These are phyloP conservation scores for Calephelis perditalis DNA, from an alignment of 2,888 invertebrate genomes.

Conservation along the genomic window DNA sequence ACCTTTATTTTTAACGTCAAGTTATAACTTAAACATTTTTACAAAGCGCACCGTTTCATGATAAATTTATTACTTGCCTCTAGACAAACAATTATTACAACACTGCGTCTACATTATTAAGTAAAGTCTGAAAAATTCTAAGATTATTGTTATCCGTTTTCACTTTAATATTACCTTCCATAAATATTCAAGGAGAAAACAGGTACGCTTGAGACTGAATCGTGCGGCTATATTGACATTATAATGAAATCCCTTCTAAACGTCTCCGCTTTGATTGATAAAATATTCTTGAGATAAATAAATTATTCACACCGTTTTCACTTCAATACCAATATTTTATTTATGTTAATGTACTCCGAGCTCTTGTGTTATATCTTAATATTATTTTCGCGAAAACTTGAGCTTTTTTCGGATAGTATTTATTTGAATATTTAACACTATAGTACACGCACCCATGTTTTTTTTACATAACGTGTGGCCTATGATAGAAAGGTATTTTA, in stretches of 20 bases:
- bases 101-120: not conserved
- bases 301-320: constrained; percentile 35
- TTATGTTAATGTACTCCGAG: constrained; percentile 12
- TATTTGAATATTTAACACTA: no score
- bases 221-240: constrained; percentile 47
- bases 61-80: constrained; percentile 6
- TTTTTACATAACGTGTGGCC: no score
- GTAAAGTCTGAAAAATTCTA: constrained; percentile 33
- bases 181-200: constrained; percentile 58
- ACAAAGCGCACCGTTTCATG: not conserved
- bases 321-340: constrained; percentile 38
- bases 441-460: no score
- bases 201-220: constrained; percentile 45
- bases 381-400: constrained; percentile 2
- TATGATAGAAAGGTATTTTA: no score
- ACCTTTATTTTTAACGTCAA: no score
- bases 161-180: constrained; percentile 46
- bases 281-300: constrained; percentile 50
- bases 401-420: not conserved
- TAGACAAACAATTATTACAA: constrained; percentile 7
- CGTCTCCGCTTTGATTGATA: constrained; percentile 47
- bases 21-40: not conserved
- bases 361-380: constrained; percentile 5
- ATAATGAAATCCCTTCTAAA: constrained; percentile 50
- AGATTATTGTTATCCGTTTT: constrained; percentile 46